A percentile compares a stretch with the other conserved stretches of the same genome.
phyloP scores from a whole-genome alignment of 2,797 vertebrate species.

The Lemur catta region DNA sequence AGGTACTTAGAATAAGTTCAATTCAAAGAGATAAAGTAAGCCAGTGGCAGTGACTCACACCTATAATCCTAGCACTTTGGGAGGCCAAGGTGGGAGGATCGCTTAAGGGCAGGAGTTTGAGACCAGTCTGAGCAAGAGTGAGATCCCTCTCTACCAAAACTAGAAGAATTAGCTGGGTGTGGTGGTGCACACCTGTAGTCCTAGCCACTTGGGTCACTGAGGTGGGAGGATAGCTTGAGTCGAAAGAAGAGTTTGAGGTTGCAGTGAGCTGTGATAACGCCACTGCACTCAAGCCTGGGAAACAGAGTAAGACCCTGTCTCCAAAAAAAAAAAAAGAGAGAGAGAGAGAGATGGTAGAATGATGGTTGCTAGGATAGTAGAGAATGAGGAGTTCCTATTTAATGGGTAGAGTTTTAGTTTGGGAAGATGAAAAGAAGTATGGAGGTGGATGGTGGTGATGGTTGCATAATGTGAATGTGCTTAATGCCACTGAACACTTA shows the following conservation, averaged over 20 bases:
- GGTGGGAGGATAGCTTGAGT: background rate
- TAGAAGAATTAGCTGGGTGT: background rate
- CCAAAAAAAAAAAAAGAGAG: background rate
- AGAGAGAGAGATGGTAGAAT: background rate
- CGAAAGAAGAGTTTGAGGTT: background rate
- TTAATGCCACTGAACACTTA: background rate
- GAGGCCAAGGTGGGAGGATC: background rate
- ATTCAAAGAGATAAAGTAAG: too few species aligned
- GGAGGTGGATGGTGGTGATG: background rate
- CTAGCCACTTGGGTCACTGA: background rate
- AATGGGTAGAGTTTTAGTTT: background rate
- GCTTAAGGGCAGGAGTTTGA: background rate
- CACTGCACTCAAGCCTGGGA: background rate
- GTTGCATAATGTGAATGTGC: background rate
- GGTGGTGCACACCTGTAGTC: background rate
- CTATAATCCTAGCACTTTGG: background rate
- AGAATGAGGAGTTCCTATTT: background rate
- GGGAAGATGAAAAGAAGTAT: background rate
- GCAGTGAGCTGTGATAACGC: background rate
- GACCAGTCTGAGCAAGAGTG: background rate
- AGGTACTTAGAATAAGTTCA: too few species aligned
- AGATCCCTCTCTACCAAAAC: background rate
- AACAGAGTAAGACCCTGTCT: background rate
- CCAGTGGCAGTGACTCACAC: background rate
- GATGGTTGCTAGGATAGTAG: background rate